Base-by-base conservation (phyloP, 2,888 invertebrate species). In the Dendrolimus houi region DNA sequence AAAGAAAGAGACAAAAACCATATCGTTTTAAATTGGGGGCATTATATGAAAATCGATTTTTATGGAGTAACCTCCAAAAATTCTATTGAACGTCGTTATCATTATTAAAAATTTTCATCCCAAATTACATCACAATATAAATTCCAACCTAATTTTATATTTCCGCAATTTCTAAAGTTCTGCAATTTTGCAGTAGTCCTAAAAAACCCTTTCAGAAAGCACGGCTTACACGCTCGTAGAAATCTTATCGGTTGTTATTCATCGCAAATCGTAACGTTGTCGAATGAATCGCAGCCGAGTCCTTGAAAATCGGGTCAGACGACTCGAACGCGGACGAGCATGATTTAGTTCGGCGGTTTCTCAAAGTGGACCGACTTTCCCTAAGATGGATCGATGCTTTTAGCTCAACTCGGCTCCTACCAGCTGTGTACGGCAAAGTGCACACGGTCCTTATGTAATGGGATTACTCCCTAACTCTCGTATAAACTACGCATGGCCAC, bases 321-420 rank as follows among this genome's bases (percentile, higher is more conserved):
- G 72, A 72, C 74, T 68, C 62, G 72, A 76, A 64, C 72, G 71
- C 66, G 70, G 70, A 71, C 72, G 67, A 71, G 71, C 72, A 80
- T 79, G 82, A 86, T 82, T 82, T 81, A 83, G 79, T 80, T 81
- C 78, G 75, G 76, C 68, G 79, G 77, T 81, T 81, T 79, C 79
- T 81, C 77, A 78, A 81, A 84, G 81, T 85, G 80, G 79, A 83
- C 83, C 72, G 81, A 83, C 80, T 83, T 81, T 74, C 70, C 70
- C 70, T 75, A 83, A 86, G 85, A 87, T 83, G 83, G 83, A 85
- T 85, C 79, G 84, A 83, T 77, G 85, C 86, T 87, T 87, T 87
- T 86, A 87, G 82, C 77, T 81, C 83, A 81, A 84, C 84, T 82
- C 81, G 76, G 77, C 75, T 77, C 70, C 64, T 72, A 71, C 63